A percentile compares a stretch with the other conserved stretches of the same genome.
Evolutionary conservation across 2,113 vertebrate genomes (phyloP).

Genomic region (Pterophyllum scalare): DNA sequence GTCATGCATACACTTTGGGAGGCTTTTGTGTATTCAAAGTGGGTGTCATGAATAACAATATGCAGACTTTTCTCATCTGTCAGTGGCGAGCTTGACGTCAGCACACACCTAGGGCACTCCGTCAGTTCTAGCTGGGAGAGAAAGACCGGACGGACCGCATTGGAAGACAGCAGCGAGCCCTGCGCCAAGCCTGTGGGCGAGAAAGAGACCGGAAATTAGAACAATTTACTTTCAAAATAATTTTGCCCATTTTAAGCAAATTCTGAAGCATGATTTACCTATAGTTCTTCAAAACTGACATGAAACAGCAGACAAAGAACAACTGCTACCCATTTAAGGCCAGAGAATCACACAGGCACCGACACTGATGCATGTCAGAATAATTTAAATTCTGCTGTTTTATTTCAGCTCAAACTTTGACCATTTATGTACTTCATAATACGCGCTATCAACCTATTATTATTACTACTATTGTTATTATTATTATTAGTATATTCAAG

Average conservation of each 20-base stretch:
- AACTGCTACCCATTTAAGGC: not conserved
- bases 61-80: slow-evolving; percentile 2
- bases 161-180: not conserved
- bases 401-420: not conserved
- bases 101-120: slow-evolving; percentile 21
- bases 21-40: too few species aligned
- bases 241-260: slow-evolving; percentile 19
- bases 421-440: not conserved
- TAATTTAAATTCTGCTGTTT: too few species aligned
- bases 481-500: not conserved
- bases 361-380: too few species aligned
- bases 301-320: not conserved
- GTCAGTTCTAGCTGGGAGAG: slow-evolving; percentile 1
- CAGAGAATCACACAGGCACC: not conserved
- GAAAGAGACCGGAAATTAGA: not conserved
- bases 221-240: slow-evolving; percentile 17
- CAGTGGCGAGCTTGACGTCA: not conserved
- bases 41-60: not conserved
- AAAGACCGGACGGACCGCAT: slow-evolving; percentile 64
- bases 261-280: not conserved
- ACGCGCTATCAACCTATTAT: not conserved
- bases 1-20: not conserved
- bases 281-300: not conserved
- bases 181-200: not conserved
- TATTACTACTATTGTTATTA: not conserved